Evolutionary conservation across 1,140 invertebrate genomes (phyloP), one percentile per base, ranked within the genome.

Genomic region (Drosophila santomea): DNA sequence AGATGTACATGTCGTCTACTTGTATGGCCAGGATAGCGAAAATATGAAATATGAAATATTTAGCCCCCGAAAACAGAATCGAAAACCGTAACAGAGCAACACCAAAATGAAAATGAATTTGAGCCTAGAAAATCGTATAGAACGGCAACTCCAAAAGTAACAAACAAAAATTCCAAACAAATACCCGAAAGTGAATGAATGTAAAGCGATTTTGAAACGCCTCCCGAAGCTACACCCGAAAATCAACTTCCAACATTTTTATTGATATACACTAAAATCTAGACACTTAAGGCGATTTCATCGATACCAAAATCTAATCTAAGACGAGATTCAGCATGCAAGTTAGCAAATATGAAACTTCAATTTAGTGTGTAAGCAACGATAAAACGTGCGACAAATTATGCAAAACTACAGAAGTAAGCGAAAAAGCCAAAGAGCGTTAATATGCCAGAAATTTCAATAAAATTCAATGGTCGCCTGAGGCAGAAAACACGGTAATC

Each of bases 191-290:
- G 23, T 23, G 20, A 48, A 45, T 10, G 35, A 45, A 38, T 56
- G 32, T 50, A 12, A 41, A 36, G 15, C 67, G 55, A 44, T 50
- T 57, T 28, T 52, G 43, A 17, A 50, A 50, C 71, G 47, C 63
- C 63, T 68, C 35, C 43, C 36, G 41, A 69, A 35, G 41, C 50
- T 39, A 69, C 23, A 56, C 25, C 28, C 55, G 12, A 55, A 47
- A 44, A 61, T 39, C 17, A 89, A 88, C 84, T 88, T 88, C 84
- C 84, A 88, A 89, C 28, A 74, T 60, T 89, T 84, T 74, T 67
- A 77, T 51, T 69, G 74, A 69, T 81, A 59, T 66, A 66, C 62
- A 84, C 48, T 72, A 72, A 72, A 72, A 72, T 58, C 52, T 72
- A 72, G 68, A 50, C 51, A 72, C 51, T 44, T 72, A 72, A 72